Conservation (phyloP, 2,888 invertebrate genomes). For the Ormyrus nitidulus region DNA sequence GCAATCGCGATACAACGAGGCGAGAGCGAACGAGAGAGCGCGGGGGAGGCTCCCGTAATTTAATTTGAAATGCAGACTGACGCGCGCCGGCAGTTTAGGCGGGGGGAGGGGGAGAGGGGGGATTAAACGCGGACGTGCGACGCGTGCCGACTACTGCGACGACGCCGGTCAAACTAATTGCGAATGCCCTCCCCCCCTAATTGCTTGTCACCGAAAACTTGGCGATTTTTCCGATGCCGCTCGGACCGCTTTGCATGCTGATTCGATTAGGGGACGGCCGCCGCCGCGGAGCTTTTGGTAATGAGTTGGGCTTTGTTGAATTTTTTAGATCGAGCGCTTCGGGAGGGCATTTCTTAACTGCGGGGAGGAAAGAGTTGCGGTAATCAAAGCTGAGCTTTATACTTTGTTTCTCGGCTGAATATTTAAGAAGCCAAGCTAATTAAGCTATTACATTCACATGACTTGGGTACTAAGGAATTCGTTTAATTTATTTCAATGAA, state of each 20-base stretch:
- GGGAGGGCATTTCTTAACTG: too few relatives aligned
- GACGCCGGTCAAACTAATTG: conserved; percentile 63
- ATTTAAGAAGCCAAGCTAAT: too few relatives aligned
- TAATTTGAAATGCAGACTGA: conserved; percentile 74
- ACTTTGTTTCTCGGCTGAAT: too few relatives aligned
- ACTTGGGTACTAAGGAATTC: too few relatives aligned
- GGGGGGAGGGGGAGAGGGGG: conserved; percentile 63
- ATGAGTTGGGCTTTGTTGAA: too few relatives aligned
- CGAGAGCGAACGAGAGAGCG: neutral
- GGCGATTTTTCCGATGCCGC: neutral
- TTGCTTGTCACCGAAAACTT: conserved; percentile 66
- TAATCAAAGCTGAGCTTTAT: too few relatives aligned
- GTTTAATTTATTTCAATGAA: too few relatives aligned
- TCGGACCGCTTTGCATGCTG: too few relatives aligned
- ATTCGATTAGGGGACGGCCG: neutral
- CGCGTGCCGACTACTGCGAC: conserved; percentile 63
- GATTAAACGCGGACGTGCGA: conserved; percentile 73
- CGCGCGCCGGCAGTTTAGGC: conserved; percentile 67
- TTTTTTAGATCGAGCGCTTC: too few relatives aligned
- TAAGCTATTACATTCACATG: too few relatives aligned
- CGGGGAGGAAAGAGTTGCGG: too few relatives aligned
- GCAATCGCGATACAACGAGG: neutral
- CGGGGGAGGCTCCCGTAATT: conserved; percentile 64
- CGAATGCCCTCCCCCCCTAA: conserved; percentile 67
- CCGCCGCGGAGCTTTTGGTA: neutral